Evolutionary conservation across 2,113 vertebrate genomes (phyloP).

Genomic region (Carollia perspicillata): DNA sequence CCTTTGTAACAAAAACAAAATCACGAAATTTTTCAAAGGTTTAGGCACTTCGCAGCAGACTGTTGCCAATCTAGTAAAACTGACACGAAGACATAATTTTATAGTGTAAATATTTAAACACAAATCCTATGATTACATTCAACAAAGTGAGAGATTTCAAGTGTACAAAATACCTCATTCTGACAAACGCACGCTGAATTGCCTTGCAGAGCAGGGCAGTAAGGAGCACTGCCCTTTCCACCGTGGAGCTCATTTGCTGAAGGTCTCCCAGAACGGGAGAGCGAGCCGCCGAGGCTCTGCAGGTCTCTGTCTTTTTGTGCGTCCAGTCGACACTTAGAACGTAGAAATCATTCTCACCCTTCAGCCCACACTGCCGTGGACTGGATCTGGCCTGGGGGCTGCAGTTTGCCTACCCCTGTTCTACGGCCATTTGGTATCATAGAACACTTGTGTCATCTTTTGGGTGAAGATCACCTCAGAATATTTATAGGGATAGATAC

Average conservation of each 20-base stretch:
- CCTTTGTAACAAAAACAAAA: constrained; percentile 14
- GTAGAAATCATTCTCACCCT: not conserved
- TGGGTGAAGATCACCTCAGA: not conserved
- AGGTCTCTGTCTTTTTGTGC: not conserved
- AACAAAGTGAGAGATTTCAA: not conserved
- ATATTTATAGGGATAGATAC: not conserved
- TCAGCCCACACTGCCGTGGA: not conserved
- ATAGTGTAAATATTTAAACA: not conserved
- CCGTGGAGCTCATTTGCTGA: not conserved
- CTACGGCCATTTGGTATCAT: not conserved
- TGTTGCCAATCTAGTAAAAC: not conserved
- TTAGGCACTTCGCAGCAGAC: constrained; percentile 4
- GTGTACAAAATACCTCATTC: not conserved
- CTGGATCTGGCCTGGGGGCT: not conserved
- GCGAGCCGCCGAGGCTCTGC: not conserved
- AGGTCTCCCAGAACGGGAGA: not conserved
- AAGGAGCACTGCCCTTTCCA: not conserved
- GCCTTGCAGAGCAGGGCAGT: not conserved
- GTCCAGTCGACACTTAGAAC: not conserved
- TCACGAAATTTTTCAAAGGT: not conserved
- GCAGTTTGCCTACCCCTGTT: not conserved
- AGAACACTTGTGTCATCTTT: not conserved
- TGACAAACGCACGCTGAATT: not conserved
- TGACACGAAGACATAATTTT: constrained; percentile 15
- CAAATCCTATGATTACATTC: not conserved